Conservation (phyloP, 2,797 vertebrate species). For the Phalanger gymnotis region DNA sequence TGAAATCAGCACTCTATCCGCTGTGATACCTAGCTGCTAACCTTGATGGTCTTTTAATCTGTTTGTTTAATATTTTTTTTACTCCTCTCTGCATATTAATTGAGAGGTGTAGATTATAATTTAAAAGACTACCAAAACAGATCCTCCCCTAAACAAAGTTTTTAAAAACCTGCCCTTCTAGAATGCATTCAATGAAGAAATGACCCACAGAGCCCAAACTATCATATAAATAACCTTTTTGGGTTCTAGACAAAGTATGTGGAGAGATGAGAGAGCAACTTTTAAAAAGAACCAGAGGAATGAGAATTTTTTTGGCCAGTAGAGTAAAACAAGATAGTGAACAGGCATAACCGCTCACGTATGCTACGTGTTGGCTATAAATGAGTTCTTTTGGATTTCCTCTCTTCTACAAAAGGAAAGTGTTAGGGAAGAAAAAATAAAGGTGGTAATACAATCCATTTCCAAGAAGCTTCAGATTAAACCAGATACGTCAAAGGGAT, state of each 20-base stretch:
- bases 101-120: not conserved
- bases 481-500: not conserved
- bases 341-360: not conserved
- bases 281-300: not conserved
- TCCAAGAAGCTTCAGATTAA: not conserved
- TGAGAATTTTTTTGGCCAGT: not conserved
- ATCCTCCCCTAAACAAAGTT: not conserved
- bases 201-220: not conserved
- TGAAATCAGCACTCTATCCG: not conserved
- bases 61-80: not conserved
- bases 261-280: not conserved
- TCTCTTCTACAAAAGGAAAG: not conserved
- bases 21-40: not conserved
- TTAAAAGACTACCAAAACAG: not conserved
- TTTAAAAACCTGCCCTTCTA: not conserved
- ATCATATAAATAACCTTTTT: not conserved
- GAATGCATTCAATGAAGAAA: not conserved
- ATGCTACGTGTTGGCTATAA: not conserved
- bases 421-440: not conserved
- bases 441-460: not conserved
- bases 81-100: not conserved
- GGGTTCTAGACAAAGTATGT: not conserved
- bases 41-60: not conserved
- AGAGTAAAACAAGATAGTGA: not conserved
- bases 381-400: not conserved